Evolutionary conservation across 2,113 vertebrate species (phyloP).

Genomic region (Tenrec ecaudatus): DNA sequence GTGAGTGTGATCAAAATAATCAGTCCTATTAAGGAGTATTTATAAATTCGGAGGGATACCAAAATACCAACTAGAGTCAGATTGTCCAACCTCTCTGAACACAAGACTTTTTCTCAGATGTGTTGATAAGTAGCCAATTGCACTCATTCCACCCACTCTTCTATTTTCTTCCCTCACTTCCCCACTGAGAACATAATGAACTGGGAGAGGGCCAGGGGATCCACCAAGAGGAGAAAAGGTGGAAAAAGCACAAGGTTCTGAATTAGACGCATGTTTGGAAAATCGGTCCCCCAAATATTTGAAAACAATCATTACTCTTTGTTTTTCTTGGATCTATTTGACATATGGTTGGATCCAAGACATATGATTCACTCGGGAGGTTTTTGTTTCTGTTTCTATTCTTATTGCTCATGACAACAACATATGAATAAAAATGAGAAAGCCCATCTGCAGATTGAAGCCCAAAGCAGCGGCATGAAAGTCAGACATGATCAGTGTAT

Average conservation of each 20-base stretch:
- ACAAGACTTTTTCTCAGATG: conserved; percentile 32
- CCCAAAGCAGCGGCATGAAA: conserved; percentile 5
- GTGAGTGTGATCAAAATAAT: not conserved
- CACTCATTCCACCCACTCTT: not conserved
- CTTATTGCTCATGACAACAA: conserved; percentile 27
- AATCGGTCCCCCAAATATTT: not conserved
- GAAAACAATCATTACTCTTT: conserved; percentile 39
- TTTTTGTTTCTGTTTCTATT: not conserved
- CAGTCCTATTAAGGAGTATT: conserved; percentile 11
- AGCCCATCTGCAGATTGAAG: conserved; percentile 17
- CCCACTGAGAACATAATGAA: conserved; percentile 26
- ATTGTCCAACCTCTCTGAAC: not conserved
- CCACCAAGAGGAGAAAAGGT: not conserved
- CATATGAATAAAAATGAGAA: conserved; percentile 46
- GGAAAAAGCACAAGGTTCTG: not conserved
- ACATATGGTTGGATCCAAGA: not conserved
- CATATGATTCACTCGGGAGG: conserved; percentile 3
- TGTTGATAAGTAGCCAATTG: not conserved
- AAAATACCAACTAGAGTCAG: not conserved
- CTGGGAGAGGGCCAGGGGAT: conserved; percentile 16
- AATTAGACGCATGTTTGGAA: conserved; percentile 41
- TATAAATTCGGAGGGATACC: not conserved
- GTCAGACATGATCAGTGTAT: conserved; percentile 7
- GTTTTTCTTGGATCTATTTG: not conserved
- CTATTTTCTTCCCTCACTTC: not conserved